Evolutionary conservation across 1,140 invertebrate species (phyloP), one percentile per base, ranked within the genome.

Genomic region (Teleogryllus occipitalis): DNA sequence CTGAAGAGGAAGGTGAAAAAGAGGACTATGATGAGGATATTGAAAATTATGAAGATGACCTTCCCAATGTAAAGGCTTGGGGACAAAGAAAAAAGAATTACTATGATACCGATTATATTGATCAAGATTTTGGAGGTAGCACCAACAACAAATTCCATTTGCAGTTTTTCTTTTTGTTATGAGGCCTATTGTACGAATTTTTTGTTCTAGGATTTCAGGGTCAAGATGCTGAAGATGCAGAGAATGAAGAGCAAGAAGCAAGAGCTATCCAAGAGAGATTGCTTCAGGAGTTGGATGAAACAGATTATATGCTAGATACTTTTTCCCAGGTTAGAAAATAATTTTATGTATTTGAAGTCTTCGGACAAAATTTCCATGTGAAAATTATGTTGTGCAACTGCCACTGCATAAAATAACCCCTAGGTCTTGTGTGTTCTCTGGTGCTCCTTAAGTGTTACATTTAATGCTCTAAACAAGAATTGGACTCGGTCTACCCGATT

Each of bases 61-160:
- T 96, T 74, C 94, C 94, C 8, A 90, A 96, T 85, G 88, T 89
- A 14, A 92, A 92, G 87, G 94, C 94, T 22, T 97, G 96, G 96
- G 96, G 96, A 14, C 91, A 91, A 82, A 93, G 93, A 80, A 93
- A 93, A 82, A 90, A 87, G 82, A 88, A 89, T 73, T 98, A 92
- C 86, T 96, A 96, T 86, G 92, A 92, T 74, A 94, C 95, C 1
- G 95, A 97, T 88, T 96, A 95, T 86, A 91, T 96, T 18, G 95
- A 97, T 88, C 89, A 92, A 82, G 95, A 97, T 87, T 95, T 93
- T 89, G 90, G 92, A 72, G 91, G 88, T 83, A 81, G 83, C 18
- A 83, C 75, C 7, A 39, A 39, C 27, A 39, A 39, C 27, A 39
- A 39, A 39, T 39, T 39, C 27, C 1, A 39, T 39, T 39, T 39